Evolutionary conservation across 2,888 invertebrate species (phyloP).

Genomic region (Cataglyphis cursor): DNA sequence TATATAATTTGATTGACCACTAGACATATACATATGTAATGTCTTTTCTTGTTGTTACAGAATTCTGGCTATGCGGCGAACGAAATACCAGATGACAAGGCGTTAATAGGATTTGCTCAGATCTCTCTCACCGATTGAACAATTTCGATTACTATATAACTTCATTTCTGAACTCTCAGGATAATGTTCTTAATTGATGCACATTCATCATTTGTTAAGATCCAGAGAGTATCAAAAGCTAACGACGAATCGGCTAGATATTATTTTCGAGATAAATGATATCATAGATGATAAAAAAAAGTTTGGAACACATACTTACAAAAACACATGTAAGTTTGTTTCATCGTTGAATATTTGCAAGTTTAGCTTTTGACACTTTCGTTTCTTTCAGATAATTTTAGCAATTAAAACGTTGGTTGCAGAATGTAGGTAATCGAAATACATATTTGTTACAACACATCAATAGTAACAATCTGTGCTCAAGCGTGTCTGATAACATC

Average conservation of each 20-base stretch:
- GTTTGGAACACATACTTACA: not conserved
- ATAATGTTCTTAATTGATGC: slow-evolving; percentile 71
- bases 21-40: not conserved
- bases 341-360: slow-evolving; percentile 39
- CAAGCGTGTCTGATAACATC: slow-evolving; percentile 66
- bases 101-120: slow-evolving; percentile 98
- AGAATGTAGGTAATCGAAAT: slow-evolving; percentile 59
- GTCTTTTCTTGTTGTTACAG: slow-evolving; percentile 81
- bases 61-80: slow-evolving; percentile 91
- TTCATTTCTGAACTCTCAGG: slow-evolving; percentile 71
- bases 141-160: slow-evolving; percentile 42
- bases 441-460: slow-evolving; percentile 52
- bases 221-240: slow-evolving; percentile 63
- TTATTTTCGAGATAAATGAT: not conserved
- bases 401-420: slow-evolving; percentile 46
- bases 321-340: not conserved
- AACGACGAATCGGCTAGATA: slow-evolving; percentile 1
- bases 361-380: slow-evolving; percentile 71
- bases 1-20: slow-evolving; percentile 2
- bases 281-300: slow-evolving; percentile 6
- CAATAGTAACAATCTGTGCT: slow-evolving; percentile 66
- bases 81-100: slow-evolving; percentile 97
- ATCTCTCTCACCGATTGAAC: slow-evolving; percentile 96
- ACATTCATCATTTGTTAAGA: slow-evolving; percentile 52
- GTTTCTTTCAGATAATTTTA: slow-evolving; percentile 58